Percentiles rank a stretch among this genome's conserved stretches.
These are phyloP conservation scores for Osmoderma eremita DNA, from an alignment of 2,888 invertebrate genomes.

Conservation along the genomic window DNA sequence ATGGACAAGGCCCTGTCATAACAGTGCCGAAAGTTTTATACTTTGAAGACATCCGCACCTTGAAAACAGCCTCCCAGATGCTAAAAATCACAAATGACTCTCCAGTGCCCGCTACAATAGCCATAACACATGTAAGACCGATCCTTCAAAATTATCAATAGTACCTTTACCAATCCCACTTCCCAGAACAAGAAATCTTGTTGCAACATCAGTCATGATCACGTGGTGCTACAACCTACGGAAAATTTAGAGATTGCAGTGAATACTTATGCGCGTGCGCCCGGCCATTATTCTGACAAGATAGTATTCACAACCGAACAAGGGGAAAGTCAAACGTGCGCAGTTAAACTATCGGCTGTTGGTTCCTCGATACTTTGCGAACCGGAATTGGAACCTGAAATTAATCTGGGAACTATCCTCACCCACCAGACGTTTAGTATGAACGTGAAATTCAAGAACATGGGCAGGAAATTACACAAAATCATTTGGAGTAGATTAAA, in stretches of 20 bases:
- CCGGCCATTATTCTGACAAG: slow-evolving; percentile 58
- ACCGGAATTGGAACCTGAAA: slow-evolving; percentile 68
- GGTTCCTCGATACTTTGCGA: slow-evolving; percentile 75
- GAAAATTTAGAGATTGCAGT: slow-evolving; percentile 54
- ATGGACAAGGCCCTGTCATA: slow-evolving; percentile 75
- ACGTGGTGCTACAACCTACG: slow-evolving; percentile 56
- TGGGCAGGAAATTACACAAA: slow-evolving; percentile 66
- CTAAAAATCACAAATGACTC: slow-evolving; percentile 75
- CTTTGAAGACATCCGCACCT: slow-evolving; percentile 72
- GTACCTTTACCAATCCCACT: not conserved
- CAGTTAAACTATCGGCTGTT: slow-evolving; percentile 70
- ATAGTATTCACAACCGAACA: slow-evolving; percentile 59
- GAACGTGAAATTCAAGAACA: slow-evolving; percentile 67
- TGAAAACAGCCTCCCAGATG: slow-evolving; percentile 65
- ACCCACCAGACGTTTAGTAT: slow-evolving; percentile 66
- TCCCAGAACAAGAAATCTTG: slow-evolving; percentile 51
- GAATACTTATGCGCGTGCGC: slow-evolving; percentile 58
- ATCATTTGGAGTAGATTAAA: slow-evolving; percentile 65
- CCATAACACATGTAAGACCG: slow-evolving; percentile 23
- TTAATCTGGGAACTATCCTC: slow-evolving; percentile 72
- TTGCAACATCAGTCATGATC: slow-evolving; percentile 68
- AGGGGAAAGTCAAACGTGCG: slow-evolving; percentile 62
- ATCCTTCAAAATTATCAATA: too few relatives aligned
- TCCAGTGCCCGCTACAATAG: slow-evolving; percentile 68
- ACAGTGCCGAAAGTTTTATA: slow-evolving; percentile 71